phyloP scores from a whole-genome alignment of 2,797 vertebrate genomes.

The Brachyalestes nurse region DNA sequence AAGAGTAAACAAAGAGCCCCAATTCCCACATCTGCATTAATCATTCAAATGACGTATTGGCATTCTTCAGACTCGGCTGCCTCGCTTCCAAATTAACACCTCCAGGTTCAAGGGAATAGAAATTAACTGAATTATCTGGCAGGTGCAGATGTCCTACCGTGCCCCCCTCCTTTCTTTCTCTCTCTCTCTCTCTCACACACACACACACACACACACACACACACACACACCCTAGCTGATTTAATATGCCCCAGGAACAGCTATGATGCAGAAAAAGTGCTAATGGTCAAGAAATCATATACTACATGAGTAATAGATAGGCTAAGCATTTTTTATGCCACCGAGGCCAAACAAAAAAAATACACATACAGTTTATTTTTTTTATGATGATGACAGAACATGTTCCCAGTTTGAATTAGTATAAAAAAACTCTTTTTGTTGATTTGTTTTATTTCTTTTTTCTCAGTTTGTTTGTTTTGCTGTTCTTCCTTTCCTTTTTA shows the following conservation, averaged over 20 bases:
- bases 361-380: constrained; percentile 3
- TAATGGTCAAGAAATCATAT: constrained; percentile 91
- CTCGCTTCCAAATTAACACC: constrained; percentile 94
- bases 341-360: constrained; percentile 52
- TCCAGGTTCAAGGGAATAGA: constrained; percentile 95
- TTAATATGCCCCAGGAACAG: constrained; percentile 88
- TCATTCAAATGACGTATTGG: constrained; percentile 95
- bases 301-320: constrained; percentile 78
- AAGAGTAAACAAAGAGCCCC: constrained; percentile 91
- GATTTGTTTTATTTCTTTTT: constrained; percentile 10
- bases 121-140: constrained; percentile 95
- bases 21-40: constrained; percentile 92
- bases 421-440: not conserved
- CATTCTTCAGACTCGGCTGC: constrained; percentile 92
- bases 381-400: not conserved
- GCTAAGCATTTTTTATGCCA: constrained; percentile 61
- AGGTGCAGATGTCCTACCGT: constrained; percentile 90
- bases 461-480: constrained; percentile 41
- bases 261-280: constrained; percentile 84
- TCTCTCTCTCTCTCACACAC: no score
- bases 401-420: not conserved
- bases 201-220: constrained; percentile 32
- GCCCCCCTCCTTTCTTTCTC: constrained; percentile 72
- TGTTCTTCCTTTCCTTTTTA: constrained; percentile 20
- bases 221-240: constrained; percentile 67